phyloP scores from a whole-genome alignment of 2,797 vertebrate genomes.

The Lacerta viridis region DNA sequence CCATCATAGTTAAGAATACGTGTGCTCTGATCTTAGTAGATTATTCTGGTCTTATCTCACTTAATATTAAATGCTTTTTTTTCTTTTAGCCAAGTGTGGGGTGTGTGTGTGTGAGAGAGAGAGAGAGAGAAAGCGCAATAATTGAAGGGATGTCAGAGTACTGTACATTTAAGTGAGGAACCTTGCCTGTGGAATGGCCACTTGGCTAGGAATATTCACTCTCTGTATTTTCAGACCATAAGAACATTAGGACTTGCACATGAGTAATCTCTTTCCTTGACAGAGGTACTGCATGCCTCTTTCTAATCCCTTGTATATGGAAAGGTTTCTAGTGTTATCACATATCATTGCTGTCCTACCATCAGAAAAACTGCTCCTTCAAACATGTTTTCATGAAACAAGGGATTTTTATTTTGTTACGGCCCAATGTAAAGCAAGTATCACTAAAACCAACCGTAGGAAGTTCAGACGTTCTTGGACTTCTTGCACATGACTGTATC shows the following conservation, averaged over 20 bases:
- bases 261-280: not conserved
- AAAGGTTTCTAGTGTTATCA: not conserved
- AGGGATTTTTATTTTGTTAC: no score
- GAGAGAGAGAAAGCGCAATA: no score
- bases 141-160: not conserved
- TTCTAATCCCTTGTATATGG: not conserved
- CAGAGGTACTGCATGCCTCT: not conserved
- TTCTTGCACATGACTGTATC: conserved; percentile 99
- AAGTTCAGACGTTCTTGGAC: conserved; percentile 99
- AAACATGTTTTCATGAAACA: not conserved
- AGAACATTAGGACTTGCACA: not conserved
- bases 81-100: not conserved
- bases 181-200: not conserved
- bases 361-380: not conserved
- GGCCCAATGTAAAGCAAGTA: conserved; percentile 12
- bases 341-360: not conserved
- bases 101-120: no score
- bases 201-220: not conserved
- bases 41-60: not conserved
- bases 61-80: not conserved
- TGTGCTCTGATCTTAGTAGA: not conserved
- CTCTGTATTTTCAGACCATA: not conserved
- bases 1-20: not conserved
- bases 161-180: not conserved
- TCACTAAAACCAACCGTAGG: conserved; percentile 87